Percentiles rank a stretch among this genome's conserved stretches.
These are phyloP conservation scores for Lepus townsendii DNA, from an alignment of 2,797 vertebrate species.

Conservation along the genomic window DNA sequence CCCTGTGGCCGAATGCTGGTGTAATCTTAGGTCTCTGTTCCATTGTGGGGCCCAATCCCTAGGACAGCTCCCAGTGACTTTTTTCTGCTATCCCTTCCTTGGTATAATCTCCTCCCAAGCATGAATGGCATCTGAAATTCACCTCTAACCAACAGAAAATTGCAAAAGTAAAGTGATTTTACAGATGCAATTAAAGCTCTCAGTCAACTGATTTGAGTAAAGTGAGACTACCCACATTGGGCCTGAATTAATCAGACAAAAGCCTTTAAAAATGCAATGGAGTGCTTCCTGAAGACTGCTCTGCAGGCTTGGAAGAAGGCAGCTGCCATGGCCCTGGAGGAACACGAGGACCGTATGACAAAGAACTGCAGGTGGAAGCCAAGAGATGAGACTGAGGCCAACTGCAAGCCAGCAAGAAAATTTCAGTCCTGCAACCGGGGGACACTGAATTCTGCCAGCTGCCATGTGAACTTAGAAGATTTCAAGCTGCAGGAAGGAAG, in stretches of 20 bases:
- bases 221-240: not conserved
- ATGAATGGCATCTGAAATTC: not conserved
- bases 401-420: not conserved
- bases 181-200: not conserved
- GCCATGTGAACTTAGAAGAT: not conserved
- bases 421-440: not conserved
- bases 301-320: not conserved
- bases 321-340: not conserved
- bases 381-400: not conserved
- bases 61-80: not conserved
- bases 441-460: not conserved
- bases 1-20: not conserved
- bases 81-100: not conserved
- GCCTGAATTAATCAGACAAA: not conserved
- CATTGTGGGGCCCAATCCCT: not conserved
- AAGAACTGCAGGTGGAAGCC: not conserved
- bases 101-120: not conserved
- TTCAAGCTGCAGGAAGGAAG: not conserved
- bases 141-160: not conserved
- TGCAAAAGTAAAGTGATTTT: conserved; percentile 13
- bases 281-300: not conserved
- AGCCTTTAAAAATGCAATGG: not conserved
- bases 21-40: not conserved
- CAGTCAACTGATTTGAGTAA: not conserved
- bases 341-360: not conserved